Conservation (phyloP, 2,888 invertebrate species). For the Craniophora ligustri region DNA sequence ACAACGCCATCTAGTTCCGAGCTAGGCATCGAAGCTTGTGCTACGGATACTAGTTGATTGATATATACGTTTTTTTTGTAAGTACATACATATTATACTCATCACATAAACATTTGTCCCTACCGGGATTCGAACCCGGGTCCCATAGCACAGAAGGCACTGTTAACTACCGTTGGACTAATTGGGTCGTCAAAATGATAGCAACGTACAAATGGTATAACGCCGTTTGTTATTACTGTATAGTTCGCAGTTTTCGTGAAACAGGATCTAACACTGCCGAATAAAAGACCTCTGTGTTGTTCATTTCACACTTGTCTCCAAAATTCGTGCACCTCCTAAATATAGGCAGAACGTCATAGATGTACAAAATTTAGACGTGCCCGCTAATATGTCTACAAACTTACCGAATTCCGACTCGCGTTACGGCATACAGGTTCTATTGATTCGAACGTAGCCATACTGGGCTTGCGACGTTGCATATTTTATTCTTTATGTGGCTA, state of each 20-base stretch:
- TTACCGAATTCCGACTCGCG: constrained; percentile 18
- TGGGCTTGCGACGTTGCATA: constrained; percentile 15
- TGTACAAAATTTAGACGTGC: constrained; percentile 41
- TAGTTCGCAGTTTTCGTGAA: background rate
- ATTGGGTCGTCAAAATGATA: too few species aligned
- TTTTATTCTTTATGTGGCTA: constrained; percentile 17
- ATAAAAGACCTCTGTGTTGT: background rate
- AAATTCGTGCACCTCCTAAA: constrained; percentile 27
- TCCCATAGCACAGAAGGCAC: too few species aligned
- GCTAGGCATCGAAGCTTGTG: too few species aligned
- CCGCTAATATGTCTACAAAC: constrained; percentile 45
- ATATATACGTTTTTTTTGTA: too few species aligned
- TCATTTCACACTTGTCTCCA: constrained; percentile 19
- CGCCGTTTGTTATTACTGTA: too few species aligned
- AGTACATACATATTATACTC: too few species aligned
- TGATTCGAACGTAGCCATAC: constrained; percentile 18
- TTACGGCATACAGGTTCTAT: background rate
- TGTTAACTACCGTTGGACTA: too few species aligned
- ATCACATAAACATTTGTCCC: too few species aligned
- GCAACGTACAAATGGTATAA: too few species aligned
- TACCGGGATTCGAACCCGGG: too few species aligned
- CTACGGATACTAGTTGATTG: too few species aligned
- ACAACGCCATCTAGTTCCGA: too few species aligned
- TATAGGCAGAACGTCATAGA: constrained; percentile 24
- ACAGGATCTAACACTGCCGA: background rate